Percentiles rank a stretch among this genome's conserved stretches.
These are phyloP conservation scores for Chrysomallon squamiferum DNA, from an alignment of 1,140 invertebrate species.

Conservation along the genomic window DNA sequence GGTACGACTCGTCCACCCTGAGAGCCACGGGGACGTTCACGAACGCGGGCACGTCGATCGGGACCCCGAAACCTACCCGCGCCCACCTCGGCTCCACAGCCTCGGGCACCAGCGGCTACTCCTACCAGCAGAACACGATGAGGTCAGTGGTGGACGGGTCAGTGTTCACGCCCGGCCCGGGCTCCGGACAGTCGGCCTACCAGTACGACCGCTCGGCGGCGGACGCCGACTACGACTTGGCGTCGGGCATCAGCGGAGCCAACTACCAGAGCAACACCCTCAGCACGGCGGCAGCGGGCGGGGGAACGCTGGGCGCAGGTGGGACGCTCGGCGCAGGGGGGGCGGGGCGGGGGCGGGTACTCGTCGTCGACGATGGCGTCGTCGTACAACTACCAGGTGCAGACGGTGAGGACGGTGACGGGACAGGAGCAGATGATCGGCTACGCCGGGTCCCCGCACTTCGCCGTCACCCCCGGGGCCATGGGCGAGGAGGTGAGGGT, in stretches of 20 bases:
- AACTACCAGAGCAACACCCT: slow-evolving; percentile 43
- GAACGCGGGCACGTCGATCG: slow-evolving; percentile 26
- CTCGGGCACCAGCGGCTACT: slow-evolving; percentile 12
- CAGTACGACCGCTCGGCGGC: slow-evolving; percentile 25
- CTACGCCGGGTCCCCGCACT: slow-evolving; percentile 21
- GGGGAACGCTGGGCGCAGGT: slow-evolving; percentile 8
- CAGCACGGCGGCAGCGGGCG: slow-evolving; percentile 16
- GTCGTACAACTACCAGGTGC: slow-evolving; percentile 45
- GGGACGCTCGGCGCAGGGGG: slow-evolving; percentile 5
- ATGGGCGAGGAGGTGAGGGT: slow-evolving; percentile 59
- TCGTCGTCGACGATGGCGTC: slow-evolving; percentile 39
- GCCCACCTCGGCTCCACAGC: slow-evolving; percentile 25
- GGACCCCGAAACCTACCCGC: slow-evolving; percentile 25
- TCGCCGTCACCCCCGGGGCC: slow-evolving; percentile 45
- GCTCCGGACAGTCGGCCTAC: slow-evolving; percentile 18
- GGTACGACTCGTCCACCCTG: slow-evolving; percentile 39
- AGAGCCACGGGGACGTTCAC: slow-evolving; percentile 45
- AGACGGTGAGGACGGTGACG: slow-evolving; percentile 39
- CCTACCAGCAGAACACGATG: slow-evolving; percentile 17
- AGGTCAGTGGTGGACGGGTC: slow-evolving; percentile 13
- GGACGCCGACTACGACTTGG: slow-evolving; percentile 43
- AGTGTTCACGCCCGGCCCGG: slow-evolving; percentile 1
- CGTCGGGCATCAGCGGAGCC: slow-evolving; percentile 23
- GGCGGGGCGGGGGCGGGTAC: slow-evolving; percentile 21
- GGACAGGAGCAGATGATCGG: slow-evolving; percentile 41